phyloP scores from a whole-genome alignment of 2,797 vertebrate genomes.

The Lepidocolaptes lacrymiger region DNA sequence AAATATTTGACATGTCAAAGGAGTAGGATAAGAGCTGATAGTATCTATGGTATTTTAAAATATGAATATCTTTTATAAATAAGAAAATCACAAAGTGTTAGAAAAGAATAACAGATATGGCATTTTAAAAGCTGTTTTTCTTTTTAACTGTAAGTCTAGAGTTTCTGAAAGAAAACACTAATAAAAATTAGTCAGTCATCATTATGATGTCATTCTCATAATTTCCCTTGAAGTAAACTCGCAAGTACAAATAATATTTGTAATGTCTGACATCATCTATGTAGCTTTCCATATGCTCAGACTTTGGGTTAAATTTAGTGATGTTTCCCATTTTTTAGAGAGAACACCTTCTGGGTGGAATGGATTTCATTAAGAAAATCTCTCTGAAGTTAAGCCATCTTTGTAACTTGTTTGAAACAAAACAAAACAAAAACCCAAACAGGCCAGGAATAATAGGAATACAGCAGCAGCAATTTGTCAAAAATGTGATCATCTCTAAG shows the following conservation, averaged over 20 bases:
- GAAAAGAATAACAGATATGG: constrained; percentile 62
- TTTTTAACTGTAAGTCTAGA: constrained; percentile 70
- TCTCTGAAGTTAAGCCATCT: constrained; percentile 70
- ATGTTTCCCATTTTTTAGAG: constrained; percentile 80
- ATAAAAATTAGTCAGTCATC: constrained; percentile 80
- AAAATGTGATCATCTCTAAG: constrained; percentile 8
- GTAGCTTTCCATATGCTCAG: constrained; percentile 82
- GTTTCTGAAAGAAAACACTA: constrained; percentile 78
- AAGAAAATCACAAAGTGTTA: constrained; percentile 53
- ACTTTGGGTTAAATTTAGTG: constrained; percentile 73
- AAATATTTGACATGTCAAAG: constrained; percentile 17
- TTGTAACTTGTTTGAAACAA: constrained; percentile 49
- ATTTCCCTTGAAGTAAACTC: constrained; percentile 81
- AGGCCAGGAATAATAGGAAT: neutral
- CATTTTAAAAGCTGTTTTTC: constrained; percentile 72
- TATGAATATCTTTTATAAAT: constrained; percentile 52
- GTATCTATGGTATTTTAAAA: constrained; percentile 18
- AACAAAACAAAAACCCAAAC: neutral
- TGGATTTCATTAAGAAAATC: constrained; percentile 72
- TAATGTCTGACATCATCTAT: constrained; percentile 84
- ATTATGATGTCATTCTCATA: constrained; percentile 82
- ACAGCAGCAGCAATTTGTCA: constrained; percentile 23
- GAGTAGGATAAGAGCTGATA: constrained; percentile 20
- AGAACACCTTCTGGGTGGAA: constrained; percentile 75
- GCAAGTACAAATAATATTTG: constrained; percentile 86